Evolutionary conservation across 2,888 invertebrate species (phyloP), one percentile per base, ranked within the genome.

Genomic region (Cephus pulcher): DNA sequence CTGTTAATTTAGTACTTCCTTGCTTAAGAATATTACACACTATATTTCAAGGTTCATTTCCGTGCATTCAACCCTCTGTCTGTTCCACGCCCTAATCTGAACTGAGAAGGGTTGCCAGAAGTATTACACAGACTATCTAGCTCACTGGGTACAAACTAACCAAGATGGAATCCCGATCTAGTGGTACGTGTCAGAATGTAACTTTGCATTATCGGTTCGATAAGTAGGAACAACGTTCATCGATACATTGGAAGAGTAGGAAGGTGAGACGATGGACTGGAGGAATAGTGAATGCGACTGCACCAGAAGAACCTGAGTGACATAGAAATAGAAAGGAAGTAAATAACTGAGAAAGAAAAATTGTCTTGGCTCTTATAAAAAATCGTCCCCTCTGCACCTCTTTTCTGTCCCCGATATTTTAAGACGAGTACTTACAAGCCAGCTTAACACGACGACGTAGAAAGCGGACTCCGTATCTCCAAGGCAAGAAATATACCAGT

Each of bases 11-110:
- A 77, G 73, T 75, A 82, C 80, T 83, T 85, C 79, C 80, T 79
- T 32, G 74, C 74, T 74, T 30, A 74, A 35, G 73, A 32, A 56
- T 81, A 76, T 79, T 83, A 78, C 74, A 77, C 78, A 80, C 82
- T 80, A 81, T 82, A 85, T 82, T 83, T 84, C 83, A 86, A 84
- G 82, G 78, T 84, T 84, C 82, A 81, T 83, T 83, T 83, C 76
- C 86, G 82, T 74, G 81, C 81, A 82, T 86, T 83, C 82, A 83
- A 77, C 76, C 76, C 77, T 75, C 34, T 79, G 69, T 37, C 40
- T 35, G 79, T 82, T 80, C 71, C 80, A 85, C 80, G 83, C 80
- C 81, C 79, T 74, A 69, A 70, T 35, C 71, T 30, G 32, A 79
- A 79, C 34, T 71, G 35, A 77, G 34, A 76, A 71, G 32, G 71